Evolutionary conservation across 2,113 vertebrate genomes (phyloP), one percentile per base, ranked within the genome.

Genomic region (Redunca redunca): DNA sequence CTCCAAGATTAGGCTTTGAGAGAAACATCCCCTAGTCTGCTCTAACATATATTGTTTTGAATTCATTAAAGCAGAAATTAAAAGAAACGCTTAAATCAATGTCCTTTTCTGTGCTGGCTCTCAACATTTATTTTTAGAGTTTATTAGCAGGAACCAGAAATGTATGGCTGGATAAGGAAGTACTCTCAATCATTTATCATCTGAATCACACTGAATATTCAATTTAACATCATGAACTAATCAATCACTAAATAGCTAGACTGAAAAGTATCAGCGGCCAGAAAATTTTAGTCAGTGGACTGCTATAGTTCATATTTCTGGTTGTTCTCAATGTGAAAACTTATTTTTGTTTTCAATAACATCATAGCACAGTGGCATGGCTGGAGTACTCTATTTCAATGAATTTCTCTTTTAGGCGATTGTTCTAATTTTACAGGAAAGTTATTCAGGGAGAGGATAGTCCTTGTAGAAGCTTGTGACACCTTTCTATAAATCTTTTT

Each of bases 101-200:
- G 53, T 82, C n/a, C 26, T 90, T 25, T 52, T 53, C 33, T 36
- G 25, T 43, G 36, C 57, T 58, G 15, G 8, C 86, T 83, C 48
- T 71, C 78, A 58, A 88, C 15, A 86, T n/a, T 95, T 94, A 95
- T 97, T 96, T 97, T 97, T 88, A 96, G 88, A 96, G 33, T 77
- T 64, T 94, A 95, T 93, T 88, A 96, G 52, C 80, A 97, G 30
- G 60, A 97, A 95, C 57, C 7, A 77, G 71, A 94, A 90, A 89
- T 19, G 19, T 94, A 96, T 95, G 93, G 86, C 64, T 97, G 60
- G 40, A 95, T 52, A 83, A 95, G 64, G 64, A 96, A 96, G 85
- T 71, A 58, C 30, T 96, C n/a, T 48, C 60, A 74, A 64, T 80
- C 84, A 97, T 90, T 62, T 57, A 96, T 97, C 87, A 92, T 92